Evolutionary conservation across 2,113 vertebrate species (phyloP), one percentile per base, ranked within the genome.

Genomic region (Xenotilapia flavipinnis): DNA sequence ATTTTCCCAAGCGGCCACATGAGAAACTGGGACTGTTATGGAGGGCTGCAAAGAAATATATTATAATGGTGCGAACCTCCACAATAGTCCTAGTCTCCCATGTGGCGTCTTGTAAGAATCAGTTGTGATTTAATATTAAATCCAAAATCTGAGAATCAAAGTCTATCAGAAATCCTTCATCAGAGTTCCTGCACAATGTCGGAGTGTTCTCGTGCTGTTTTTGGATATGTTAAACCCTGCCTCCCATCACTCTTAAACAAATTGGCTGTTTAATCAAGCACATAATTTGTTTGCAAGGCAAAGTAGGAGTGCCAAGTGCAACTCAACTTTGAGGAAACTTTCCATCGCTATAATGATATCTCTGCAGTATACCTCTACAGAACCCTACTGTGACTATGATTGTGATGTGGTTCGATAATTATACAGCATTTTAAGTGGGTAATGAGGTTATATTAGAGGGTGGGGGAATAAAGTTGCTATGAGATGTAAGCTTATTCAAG

Each of bases 231-330:
- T 82, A 36, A 84, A 87, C 47, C 33, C 31, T 15, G 14, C 82
- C 49, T 62, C 54, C 28, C 33, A 70, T 87, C 83, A 14, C 58
- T 79, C 53, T 28, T 83, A 95, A 92, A 90, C 90, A 94, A 93
- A 92, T 87, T 2, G 11, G 3, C 80, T 83, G 77, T 85, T 83
- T 87, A 90, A 91, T 89, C 91, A 86, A 68, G 58, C 49, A 77
- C 45, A 31, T 5, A 9, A 75, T 84, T 86, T 82, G 88, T 94
- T 95, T 95, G 91, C 90, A 81, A 94, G 84, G 87, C 92, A 95
- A 94, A 94, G 85, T 6, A 91, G 86, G 68, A 81, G 68, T 7
- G 77, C 56, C 45, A 23, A 86, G 45, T 53, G 82, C 86, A 53
- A 80, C 80, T 36, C 14, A 73, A 80, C 28, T 80, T 58, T 47